These are phyloP conservation scores for Panonychus citri DNA, from an alignment of 1,140 invertebrate species.

Conservation along the genomic window DNA sequence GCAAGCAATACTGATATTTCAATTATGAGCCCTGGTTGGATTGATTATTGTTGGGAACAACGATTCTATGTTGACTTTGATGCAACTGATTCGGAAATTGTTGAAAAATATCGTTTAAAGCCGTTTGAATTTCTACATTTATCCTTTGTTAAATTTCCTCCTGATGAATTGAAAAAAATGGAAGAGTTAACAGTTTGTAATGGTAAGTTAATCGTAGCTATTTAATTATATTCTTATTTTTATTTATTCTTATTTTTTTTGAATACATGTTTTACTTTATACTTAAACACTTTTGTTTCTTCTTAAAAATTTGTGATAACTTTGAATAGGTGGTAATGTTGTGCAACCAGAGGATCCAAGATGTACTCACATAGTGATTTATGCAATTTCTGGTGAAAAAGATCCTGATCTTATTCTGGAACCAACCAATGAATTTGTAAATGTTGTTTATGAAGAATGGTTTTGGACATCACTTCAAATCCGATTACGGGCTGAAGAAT, in stretches of 20 bases:
- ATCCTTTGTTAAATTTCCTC: slow-evolving; percentile 65
- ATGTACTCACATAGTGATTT: slow-evolving; percentile 65
- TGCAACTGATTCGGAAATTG: slow-evolving; percentile 40
- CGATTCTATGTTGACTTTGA: slow-evolving; percentile 37
- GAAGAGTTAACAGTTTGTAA: slow-evolving; percentile 29
- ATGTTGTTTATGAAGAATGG: slow-evolving; percentile 31
- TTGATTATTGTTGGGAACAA: slow-evolving; percentile 53
- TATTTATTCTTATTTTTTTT: neutral
- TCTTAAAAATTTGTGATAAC: too few relatives aligned
- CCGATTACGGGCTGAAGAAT: slow-evolving; percentile 68
- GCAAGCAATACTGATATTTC: slow-evolving; percentile 67
- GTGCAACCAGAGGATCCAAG: slow-evolving; percentile 47
- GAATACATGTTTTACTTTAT: slow-evolving; percentile 12
- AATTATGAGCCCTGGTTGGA: slow-evolving; percentile 65
- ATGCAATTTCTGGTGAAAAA: slow-evolving; percentile 15
- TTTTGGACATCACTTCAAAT: slow-evolving; percentile 94
- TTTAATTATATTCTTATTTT: neutral
- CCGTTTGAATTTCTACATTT: slow-evolving; percentile 64
- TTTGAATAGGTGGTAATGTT: slow-evolving; percentile 35
- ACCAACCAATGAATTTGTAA: slow-evolving; percentile 5
- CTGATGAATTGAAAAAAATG: slow-evolving; percentile 73
- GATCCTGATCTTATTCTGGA: slow-evolving; percentile 6
- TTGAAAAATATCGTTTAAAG: slow-evolving; percentile 48
- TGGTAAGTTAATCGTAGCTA: slow-evolving; percentile 8
- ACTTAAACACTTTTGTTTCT: neutral